These are phyloP conservation scores for Drosophila tanythrix DNA, from an alignment of 2,888 invertebrate species.

Conservation along the genomic window DNA sequence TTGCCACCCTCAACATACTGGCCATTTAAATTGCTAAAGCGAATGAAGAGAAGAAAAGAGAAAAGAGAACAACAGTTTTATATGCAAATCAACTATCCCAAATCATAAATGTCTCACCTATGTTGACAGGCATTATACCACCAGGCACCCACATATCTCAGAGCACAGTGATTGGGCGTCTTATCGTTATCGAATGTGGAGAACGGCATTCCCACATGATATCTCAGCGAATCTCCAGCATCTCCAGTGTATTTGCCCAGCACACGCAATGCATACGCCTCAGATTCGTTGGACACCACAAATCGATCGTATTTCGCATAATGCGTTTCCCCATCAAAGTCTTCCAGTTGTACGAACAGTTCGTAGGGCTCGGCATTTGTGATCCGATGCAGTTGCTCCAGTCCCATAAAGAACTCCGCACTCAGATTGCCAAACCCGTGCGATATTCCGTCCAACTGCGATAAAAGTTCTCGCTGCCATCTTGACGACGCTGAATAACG, in stretches of 20 bases:
- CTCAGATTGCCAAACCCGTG: slow-evolving; percentile 88
- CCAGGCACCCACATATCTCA: slow-evolving; percentile 89
- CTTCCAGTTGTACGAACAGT: slow-evolving; percentile 88
- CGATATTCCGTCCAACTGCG: slow-evolving; percentile 88
- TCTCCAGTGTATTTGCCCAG: slow-evolving; percentile 88
- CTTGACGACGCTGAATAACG: slow-evolving; percentile 88
- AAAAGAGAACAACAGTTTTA: not conserved
- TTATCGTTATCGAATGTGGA: slow-evolving; percentile 89
- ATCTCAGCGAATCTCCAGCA: slow-evolving; percentile 89
- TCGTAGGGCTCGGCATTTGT: slow-evolving; percentile 85
- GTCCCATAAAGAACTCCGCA: slow-evolving; percentile 89
- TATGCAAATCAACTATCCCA: not conserved
- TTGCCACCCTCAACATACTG: slow-evolving; percentile 73
- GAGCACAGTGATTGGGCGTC: slow-evolving; percentile 88
- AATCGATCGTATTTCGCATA: slow-evolving; percentile 88
- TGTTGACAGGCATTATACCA: slow-evolving; percentile 90
- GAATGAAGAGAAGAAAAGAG: not conserved
- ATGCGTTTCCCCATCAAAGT: slow-evolving; percentile 86
- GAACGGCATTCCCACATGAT: slow-evolving; percentile 89
- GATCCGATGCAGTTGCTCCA: slow-evolving; percentile 87
- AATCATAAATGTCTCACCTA: slow-evolving; percentile 83
- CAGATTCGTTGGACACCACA: slow-evolving; percentile 88
- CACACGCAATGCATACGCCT: slow-evolving; percentile 88
- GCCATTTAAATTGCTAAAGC: slow-evolving; percentile 88
- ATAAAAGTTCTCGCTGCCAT: slow-evolving; percentile 89